A percentile compares a stretch with the other conserved stretches of the same genome.
Evolutionary conservation across 2,113 vertebrate species (phyloP).

Genomic region (Amblyornis subalaris): DNA sequence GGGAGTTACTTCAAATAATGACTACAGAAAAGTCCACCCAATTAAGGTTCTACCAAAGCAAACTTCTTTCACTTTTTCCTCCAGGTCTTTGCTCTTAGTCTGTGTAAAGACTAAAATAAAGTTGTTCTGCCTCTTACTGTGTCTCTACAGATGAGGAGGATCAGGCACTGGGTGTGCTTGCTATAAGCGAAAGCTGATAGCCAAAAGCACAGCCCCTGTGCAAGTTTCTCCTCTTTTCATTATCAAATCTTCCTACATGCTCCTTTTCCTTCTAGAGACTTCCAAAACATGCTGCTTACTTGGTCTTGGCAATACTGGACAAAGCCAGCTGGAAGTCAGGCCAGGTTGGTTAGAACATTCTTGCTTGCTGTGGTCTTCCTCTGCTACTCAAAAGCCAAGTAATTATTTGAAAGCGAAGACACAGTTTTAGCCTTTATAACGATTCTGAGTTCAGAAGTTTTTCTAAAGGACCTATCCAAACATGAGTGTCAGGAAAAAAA

Average conservation of each 20-base stretch:
- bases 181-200: accelerated
- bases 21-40: not conserved
- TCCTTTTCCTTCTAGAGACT: not conserved
- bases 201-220: not conserved
- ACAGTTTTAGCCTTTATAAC: not conserved
- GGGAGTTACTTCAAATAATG: accelerated
- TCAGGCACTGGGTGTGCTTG: not conserved
- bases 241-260: not conserved
- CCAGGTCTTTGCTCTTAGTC: not conserved
- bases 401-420: not conserved
- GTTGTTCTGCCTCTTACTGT: not conserved
- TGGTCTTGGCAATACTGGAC: not conserved
- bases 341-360: not conserved
- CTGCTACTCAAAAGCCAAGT: not conserved
- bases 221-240: not conserved
- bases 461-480: not conserved
- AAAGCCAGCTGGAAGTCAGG: not conserved
- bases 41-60: not conserved
- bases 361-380: not conserved
- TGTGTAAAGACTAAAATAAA: not conserved
- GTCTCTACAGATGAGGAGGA: not conserved
- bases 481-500: not conserved
- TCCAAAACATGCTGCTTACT: not conserved
- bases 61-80: not conserved
- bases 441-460: not conserved